Percentiles rank a stretch among this genome's conserved stretches.
These are phyloP conservation scores for Cylindroiulus punctatus DNA, from an alignment of 2,888 invertebrate genomes.

Conservation along the genomic window DNA sequence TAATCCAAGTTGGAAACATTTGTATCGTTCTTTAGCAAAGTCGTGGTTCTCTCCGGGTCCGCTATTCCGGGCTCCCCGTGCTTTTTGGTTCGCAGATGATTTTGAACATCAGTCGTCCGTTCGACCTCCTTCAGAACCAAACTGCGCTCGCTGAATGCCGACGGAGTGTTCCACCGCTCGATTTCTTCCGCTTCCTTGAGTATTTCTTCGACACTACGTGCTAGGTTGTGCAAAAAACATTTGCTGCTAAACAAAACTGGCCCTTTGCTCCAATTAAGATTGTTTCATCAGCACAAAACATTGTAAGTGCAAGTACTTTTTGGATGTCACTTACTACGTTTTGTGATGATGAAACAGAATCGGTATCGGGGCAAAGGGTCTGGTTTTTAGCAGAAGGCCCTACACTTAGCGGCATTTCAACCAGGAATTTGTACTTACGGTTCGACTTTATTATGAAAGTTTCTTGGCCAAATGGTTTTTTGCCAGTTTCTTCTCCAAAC, in stretches of 20 bases:
- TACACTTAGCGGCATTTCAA: too few species aligned
- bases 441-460: conserved; percentile 20
- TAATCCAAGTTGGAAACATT: background rate
- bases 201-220: conserved; percentile 12
- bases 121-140: background rate
- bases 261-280: background rate
- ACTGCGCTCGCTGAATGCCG: background rate
- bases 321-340: too few species aligned
- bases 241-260: background rate
- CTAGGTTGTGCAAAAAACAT: background rate
- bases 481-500: background rate
- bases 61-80: background rate
- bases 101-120: background rate
- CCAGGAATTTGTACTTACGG: background rate
- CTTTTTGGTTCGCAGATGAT: background rate
- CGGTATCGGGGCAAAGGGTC: too few species aligned
- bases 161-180: background rate
- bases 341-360: too few species aligned
- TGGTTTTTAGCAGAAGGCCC: too few species aligned
- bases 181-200: conserved; percentile 49
- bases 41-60: background rate
- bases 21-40: background rate
- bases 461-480: background rate
- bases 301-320: too few species aligned
- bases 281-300: too few species aligned